phyloP scores from a whole-genome alignment of 2,113 vertebrate genomes.

The Pelmatolapia mariae region DNA sequence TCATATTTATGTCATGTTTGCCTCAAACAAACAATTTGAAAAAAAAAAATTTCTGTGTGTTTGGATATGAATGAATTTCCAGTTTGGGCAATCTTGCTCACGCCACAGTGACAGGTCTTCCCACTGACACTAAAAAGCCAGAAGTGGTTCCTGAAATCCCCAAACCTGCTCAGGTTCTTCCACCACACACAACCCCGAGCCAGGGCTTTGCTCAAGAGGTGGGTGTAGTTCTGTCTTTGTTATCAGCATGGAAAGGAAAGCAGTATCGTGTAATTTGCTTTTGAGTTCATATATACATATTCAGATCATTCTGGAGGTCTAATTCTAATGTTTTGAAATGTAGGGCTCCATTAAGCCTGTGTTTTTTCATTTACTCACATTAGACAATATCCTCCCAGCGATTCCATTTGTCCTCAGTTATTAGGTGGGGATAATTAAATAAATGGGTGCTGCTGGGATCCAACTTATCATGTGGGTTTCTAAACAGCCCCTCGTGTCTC shows the following conservation, averaged over 20 bases:
- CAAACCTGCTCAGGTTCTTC: slow-evolving; percentile 32
- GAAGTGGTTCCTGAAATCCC: slow-evolving; percentile 1
- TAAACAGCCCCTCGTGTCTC: not conserved
- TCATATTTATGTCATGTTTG: not conserved
- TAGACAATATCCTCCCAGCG: not conserved
- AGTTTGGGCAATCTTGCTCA: slow-evolving; percentile 40
- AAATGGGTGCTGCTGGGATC: not conserved
- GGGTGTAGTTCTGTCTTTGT: not conserved
- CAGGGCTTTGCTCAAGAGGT: slow-evolving; percentile 68
- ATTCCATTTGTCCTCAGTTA: not conserved
- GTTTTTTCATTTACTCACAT: not conserved
- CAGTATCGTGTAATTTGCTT: not conserved
- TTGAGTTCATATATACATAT: not conserved
- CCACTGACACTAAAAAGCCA: slow-evolving; percentile 23
- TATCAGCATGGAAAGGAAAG: not conserved
- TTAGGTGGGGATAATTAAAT: not conserved
- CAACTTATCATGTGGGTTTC: not conserved
- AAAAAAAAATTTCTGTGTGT: not conserved
- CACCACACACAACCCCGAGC: slow-evolving; percentile 39
- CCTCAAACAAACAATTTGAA: not conserved
- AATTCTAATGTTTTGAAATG: not conserved
- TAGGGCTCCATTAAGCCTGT: not conserved
- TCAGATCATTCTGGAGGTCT: not conserved
- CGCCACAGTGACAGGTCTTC: slow-evolving; percentile 46
- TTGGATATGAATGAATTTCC: slow-evolving; percentile 40